Conservation (phyloP, 2,113 vertebrate species). For the Dasyornis broadbenti region DNA sequence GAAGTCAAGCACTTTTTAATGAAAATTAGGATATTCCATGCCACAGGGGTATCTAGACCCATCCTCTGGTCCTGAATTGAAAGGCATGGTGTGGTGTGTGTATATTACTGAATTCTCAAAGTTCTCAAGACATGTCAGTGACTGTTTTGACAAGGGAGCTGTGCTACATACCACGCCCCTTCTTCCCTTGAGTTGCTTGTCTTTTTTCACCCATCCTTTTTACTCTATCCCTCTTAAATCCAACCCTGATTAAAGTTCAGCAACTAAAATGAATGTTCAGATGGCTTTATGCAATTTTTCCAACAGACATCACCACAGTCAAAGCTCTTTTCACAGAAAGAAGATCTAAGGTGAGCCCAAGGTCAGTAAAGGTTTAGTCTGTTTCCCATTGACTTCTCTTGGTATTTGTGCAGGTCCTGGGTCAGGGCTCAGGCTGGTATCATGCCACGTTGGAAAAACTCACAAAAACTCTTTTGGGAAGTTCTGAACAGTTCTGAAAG, state of each 20-base stretch:
- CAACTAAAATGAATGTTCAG: background rate
- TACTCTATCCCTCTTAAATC: background rate
- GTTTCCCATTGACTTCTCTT: rapidly evolving
- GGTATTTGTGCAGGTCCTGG: background rate
- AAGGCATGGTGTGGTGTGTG: background rate
- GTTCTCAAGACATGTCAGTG: background rate
- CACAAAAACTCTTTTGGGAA: background rate
- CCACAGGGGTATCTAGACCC: background rate
- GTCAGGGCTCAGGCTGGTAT: background rate
- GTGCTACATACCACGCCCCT: rapidly evolving
- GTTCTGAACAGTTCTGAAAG: background rate
- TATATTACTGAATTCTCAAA: background rate
- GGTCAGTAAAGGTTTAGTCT: background rate
- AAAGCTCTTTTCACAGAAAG: background rate
- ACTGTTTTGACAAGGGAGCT: background rate
- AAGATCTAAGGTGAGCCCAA: background rate
- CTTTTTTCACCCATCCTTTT: background rate
- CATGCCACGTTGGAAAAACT: background rate
- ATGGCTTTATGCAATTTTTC: background rate
- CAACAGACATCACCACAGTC: rapidly evolving
- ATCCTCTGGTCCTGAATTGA: background rate
- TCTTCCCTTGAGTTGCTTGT: background rate
- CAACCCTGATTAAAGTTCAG: background rate
- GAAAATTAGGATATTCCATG: background rate
- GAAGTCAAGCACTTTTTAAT: background rate